Percentiles rank a stretch among this genome's conserved stretches.
Conservation (phyloP, 2,888 invertebrate species). For the Chironomus riparius region DNA sequence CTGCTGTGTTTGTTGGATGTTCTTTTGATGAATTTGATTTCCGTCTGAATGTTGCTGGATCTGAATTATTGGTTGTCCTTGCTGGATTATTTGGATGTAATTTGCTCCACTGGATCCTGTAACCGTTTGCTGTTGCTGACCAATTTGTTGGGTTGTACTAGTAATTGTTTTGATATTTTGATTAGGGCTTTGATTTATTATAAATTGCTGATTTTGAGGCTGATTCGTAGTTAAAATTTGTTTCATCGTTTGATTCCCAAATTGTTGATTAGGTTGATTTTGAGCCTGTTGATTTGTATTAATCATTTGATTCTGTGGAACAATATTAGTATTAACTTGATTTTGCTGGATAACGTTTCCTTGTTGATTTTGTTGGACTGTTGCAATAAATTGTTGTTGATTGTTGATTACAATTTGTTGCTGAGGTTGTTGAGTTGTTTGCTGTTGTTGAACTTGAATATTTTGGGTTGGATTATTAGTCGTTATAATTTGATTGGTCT, state of each 20-base stretch:
- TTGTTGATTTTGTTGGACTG: background rate
- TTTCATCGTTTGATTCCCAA: slow-evolving; percentile 11
- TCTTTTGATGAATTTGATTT: slow-evolving; percentile 28
- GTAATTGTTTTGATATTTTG: background rate
- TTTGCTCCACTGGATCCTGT: background rate
- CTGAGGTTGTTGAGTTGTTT: slow-evolving; percentile 34
- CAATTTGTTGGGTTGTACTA: background rate
- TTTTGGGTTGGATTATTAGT: background rate
- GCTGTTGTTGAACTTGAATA: slow-evolving; percentile 30
- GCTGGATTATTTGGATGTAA: slow-evolving; percentile 18
- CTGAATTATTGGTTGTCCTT: slow-evolving; percentile 30
- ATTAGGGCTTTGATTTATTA: background rate
- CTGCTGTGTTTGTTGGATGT: slow-evolving; percentile 28
- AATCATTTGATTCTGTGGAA: slow-evolving; percentile 30
- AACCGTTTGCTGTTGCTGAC: slow-evolving; percentile 18
- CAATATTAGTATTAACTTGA: slow-evolving; percentile 27
- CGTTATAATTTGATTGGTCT: background rate
- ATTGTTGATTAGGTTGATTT: slow-evolving; percentile 8
- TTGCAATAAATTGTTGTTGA: too few species aligned
- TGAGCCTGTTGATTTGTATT: slow-evolving; percentile 36
- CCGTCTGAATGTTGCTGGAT: slow-evolving; percentile 29
- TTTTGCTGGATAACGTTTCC: slow-evolving; percentile 32
- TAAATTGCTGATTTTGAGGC: slow-evolving; percentile 2
- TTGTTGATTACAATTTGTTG: slow-evolving; percentile 34
- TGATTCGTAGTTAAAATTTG: slow-evolving; percentile 21